These are phyloP conservation scores for Didymodactylos carnosus DNA, from an alignment of 2,888 invertebrate species.

Conservation along the genomic window DNA sequence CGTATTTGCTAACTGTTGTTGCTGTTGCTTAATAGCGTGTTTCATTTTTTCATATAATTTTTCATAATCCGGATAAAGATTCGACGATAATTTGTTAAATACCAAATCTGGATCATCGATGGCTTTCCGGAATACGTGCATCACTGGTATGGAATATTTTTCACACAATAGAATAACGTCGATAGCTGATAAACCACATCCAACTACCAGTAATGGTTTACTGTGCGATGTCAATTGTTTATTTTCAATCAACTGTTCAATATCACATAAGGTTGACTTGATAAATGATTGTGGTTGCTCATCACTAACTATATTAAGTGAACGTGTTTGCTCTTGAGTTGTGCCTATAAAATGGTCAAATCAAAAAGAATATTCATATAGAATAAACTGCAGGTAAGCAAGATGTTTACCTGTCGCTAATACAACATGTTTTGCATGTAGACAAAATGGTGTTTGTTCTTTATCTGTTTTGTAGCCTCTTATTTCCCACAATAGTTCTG, in stretches of 20 bases:
- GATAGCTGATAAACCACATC: slow-evolving; percentile 71
- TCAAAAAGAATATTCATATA: too few relatives aligned
- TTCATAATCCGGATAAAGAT: slow-evolving; percentile 66
- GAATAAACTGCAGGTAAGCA: too few relatives aligned
- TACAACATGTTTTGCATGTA: neutral
- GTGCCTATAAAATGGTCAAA: too few relatives aligned
- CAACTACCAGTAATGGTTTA: slow-evolving; percentile 54
- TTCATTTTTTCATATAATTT: slow-evolving; percentile 45
- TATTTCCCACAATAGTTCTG: neutral
- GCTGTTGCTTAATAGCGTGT: neutral
- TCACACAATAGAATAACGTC: slow-evolving; percentile 61
- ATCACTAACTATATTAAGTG: neutral
- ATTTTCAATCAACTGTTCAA: neutral
- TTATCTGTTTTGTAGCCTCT: neutral
- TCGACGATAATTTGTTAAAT: slow-evolving; percentile 45
- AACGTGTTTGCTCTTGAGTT: neutral
- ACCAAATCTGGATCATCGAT: slow-evolving; percentile 31
- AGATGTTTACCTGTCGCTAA: neutral
- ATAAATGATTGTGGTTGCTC: neutral
- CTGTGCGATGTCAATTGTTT: neutral
- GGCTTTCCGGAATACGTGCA: slow-evolving; percentile 49
- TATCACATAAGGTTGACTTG: neutral
- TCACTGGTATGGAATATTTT: slow-evolving; percentile 43
- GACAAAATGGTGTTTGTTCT: neutral
- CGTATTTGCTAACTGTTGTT: too few relatives aligned